phyloP scores from a whole-genome alignment of 2,888 invertebrate genomes.

The Malthinus flaveolus region DNA sequence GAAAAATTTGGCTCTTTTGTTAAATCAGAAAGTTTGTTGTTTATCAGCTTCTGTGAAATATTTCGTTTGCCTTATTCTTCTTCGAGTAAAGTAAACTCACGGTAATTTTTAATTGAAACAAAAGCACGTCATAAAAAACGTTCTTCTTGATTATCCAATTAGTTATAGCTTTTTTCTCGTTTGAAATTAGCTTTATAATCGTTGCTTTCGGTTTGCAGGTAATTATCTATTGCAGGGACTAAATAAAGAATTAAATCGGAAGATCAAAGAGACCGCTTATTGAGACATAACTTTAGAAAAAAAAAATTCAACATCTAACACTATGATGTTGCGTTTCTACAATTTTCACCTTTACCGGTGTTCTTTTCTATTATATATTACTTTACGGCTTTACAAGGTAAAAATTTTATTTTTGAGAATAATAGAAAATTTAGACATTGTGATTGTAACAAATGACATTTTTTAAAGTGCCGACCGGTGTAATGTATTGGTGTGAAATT shows the following conservation, averaged over 20 bases:
- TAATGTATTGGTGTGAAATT: conserved; percentile 2
- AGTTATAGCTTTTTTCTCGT: too few species aligned
- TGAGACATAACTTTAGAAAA: conserved; percentile 44
- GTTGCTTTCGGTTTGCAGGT: not conserved
- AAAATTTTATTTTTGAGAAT: conserved; percentile 21
- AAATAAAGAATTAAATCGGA: conserved; percentile 38
- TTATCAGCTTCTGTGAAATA: too few species aligned
- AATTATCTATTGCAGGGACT: conserved; percentile 40
- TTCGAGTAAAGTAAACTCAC: too few species aligned
- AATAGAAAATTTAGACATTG: conserved; percentile 23
- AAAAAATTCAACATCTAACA: conserved; percentile 32
- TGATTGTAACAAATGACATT: conserved; percentile 14
- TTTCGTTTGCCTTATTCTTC: too few species aligned
- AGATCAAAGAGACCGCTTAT: conserved; percentile 44
- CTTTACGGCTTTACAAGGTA: conserved; percentile 6
- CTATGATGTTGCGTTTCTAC: not conserved
- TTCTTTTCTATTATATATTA: not conserved
- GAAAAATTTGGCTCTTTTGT: too few species aligned
- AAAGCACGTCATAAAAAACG: too few species aligned
- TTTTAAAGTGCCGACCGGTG: conserved; percentile 11
- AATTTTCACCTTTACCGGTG: conserved; percentile 2
- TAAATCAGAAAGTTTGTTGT: too few species aligned
- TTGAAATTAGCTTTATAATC: too few species aligned
- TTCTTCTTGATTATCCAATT: too few species aligned
- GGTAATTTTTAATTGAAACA: too few species aligned